Base-by-base conservation (phyloP, 2,888 invertebrate genomes). In the Synergus laeviventris region DNA sequence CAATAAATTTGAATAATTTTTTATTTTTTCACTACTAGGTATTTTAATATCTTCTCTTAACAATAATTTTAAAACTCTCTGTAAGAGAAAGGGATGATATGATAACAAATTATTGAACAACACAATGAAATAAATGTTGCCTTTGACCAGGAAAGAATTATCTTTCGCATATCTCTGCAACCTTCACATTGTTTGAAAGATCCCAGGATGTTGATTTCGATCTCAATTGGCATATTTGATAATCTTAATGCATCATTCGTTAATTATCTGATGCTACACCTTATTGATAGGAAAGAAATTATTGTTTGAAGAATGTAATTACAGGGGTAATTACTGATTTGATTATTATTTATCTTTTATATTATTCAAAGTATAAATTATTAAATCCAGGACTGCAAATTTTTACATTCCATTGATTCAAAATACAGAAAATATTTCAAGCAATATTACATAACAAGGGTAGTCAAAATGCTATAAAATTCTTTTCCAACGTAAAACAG, bases 191-290 rank as follows among this genome's bases (percentile, higher is more conserved):
- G 31, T 49, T 31, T 70, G 8, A 66, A 16, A 49, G 45, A 49
- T 49, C n/a, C 7, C 14, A 70, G 11, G 12, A 36, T 24, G 5
- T 18, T n/a, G 31, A n/a, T 45, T 24, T 49, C 11, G n/a, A 70
- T 49, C 70, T 31, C 2, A 24, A 49, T 70, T 31, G 16, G 24
- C 54, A 11, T 12, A 18, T 21, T 56, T 70, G 24, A 42, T 66
- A 45, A 66, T 66, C 24, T 21, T 24, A 38, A 62, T 62, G 39
- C 66, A 66, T 45, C 24, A 66, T 45, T 8, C 24, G 9, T 24
- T 66, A 38, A 18, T n/a, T 42, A 66, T 66, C 66, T 45, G 42
- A 45, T 66, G 24, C 42, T 42, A 49, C n/a, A 1, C 9, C 8
- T 21, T 45, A 21, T 24, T 66, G 21, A 42, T 45, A 42, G 21